Base-by-base conservation (phyloP, 2,888 invertebrate genomes). In the Adelognathus sp. region DNA sequence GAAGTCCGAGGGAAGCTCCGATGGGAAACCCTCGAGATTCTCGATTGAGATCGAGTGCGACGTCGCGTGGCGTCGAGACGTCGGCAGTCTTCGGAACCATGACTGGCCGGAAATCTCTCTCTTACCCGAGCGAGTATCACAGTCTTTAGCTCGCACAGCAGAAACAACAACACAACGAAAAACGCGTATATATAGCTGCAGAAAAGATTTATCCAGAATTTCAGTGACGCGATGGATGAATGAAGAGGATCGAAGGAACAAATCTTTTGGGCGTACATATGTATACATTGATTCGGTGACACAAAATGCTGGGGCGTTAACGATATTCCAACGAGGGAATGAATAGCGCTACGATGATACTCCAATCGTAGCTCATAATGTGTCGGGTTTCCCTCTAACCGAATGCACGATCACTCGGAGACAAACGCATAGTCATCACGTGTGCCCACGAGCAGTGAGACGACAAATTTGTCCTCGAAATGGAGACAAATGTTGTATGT, bases 1-100 rank as follows among this genome's bases (percentile, higher is more conserved):
- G 39, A 36, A 44, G 39, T 46, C 9, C 36, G 50, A 56, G 69
- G 63, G 56, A 50, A n/a, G n/a, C n/a, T n/a, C n/a, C n/a, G n/a
- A 21, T 36, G 24, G 64, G 79, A 75, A 79, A 71, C 79, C 75
- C 66, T 66, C 61, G 46, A 73, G 66, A 78, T 74, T 78, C 70
- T 54, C 71, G 71, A 71, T 79, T 79, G 75, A 75, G 79, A 79
- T 79, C 67, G 79, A 79, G 75, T 71, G 66, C 66, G 56, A 39
- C 61, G 61, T 75, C 46, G 44, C 54, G 50, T 56, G 74, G 74
- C 79, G 71, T 71, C 66, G 61, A 24, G 31, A 63, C 67, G 70
- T 66, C 71, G 71, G 52, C 18, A 50, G 64, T 60, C 58, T 54
- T 50, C n/a, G n/a, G 50, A 60, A 39, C 29, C 27, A 71, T 16